phyloP scores from a whole-genome alignment of 1,140 invertebrate genomes.

The Sitophilus oryzae region DNA sequence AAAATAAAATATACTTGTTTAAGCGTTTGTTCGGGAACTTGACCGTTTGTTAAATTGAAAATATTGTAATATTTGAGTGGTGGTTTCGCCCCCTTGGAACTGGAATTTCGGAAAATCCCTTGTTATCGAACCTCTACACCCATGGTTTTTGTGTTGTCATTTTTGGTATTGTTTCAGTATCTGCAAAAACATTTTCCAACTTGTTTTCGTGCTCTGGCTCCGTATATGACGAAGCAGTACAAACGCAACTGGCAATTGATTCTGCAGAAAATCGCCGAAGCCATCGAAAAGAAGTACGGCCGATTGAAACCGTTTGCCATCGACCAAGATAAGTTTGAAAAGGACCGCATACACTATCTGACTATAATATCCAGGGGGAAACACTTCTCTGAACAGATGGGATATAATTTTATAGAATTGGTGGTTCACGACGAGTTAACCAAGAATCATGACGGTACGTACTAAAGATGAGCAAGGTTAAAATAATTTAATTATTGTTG shows the following conservation, averaged over 20 bases:
- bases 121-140: no score
- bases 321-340: constrained; percentile 50
- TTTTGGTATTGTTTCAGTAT: constrained; percentile 36
- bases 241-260: constrained; percentile 50
- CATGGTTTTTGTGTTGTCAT: constrained; percentile 2
- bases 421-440: constrained; percentile 38
- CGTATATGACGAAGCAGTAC: constrained; percentile 46
- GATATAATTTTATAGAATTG: constrained; percentile 39
- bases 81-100: no score
- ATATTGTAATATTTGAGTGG: no score
- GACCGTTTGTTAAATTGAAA: no score
- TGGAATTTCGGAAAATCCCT: no score
- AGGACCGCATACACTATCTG: constrained; percentile 51
- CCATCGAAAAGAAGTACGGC: constrained; percentile 57
- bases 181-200: constrained; percentile 53
- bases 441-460: constrained; percentile 31
- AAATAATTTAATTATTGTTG: no score
- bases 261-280: constrained; percentile 52
- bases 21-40: no score
- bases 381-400: constrained; percentile 46
- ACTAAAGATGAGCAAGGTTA: not conserved
- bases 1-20: no score
- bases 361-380: constrained; percentile 49
- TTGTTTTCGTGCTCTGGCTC: constrained; percentile 36
- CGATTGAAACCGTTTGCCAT: constrained; percentile 53